These are phyloP conservation scores for Crossaster papposus DNA, from an alignment of 53 echinoderm and acorn worm species.

Conservation along the genomic window DNA sequence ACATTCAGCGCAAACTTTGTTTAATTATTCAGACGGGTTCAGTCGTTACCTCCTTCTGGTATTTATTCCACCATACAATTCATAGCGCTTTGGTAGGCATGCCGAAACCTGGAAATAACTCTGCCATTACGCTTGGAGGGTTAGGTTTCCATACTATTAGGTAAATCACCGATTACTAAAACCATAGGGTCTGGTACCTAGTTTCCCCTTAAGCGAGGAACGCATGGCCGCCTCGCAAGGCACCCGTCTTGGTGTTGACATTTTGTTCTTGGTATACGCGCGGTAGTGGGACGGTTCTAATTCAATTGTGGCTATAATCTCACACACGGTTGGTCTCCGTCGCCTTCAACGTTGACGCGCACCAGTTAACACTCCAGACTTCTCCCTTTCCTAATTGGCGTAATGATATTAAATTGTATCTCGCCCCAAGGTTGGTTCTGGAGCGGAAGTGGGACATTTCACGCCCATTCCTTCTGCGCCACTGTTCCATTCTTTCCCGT, in stretches of 20 bases:
- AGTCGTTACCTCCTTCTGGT: too few relatives aligned
- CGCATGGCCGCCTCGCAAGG: background rate
- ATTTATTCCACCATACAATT: background rate
- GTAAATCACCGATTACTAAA: background rate
- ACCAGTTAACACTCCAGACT: background rate
- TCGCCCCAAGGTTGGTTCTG: background rate
- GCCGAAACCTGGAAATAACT: background rate
- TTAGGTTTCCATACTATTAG: constrained; percentile 1
- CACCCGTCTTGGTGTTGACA: constrained; percentile 12
- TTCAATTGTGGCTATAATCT: constrained; percentile 26
- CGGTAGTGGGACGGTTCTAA: constrained; percentile 22
- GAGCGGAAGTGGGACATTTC: background rate
- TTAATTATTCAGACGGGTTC: too few relatives aligned
- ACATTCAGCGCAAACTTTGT: too few relatives aligned
- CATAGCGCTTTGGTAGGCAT: background rate
- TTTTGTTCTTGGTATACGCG: background rate
- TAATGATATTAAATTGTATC: constrained; percentile 38
- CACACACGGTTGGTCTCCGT: constrained; percentile 26
- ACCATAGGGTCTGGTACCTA: background rate
- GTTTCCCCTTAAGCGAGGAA: background rate
- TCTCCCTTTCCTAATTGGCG: constrained; percentile 13
- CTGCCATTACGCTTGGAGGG: background rate
- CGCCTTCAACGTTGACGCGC: constrained; percentile 40
- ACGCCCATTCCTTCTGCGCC: background rate
- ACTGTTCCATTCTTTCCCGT: background rate